Percentiles rank a stretch among this genome's conserved stretches.
Evolutionary conservation across 1,140 invertebrate genomes (phyloP).

Genomic region (Gerris buenoi): DNA sequence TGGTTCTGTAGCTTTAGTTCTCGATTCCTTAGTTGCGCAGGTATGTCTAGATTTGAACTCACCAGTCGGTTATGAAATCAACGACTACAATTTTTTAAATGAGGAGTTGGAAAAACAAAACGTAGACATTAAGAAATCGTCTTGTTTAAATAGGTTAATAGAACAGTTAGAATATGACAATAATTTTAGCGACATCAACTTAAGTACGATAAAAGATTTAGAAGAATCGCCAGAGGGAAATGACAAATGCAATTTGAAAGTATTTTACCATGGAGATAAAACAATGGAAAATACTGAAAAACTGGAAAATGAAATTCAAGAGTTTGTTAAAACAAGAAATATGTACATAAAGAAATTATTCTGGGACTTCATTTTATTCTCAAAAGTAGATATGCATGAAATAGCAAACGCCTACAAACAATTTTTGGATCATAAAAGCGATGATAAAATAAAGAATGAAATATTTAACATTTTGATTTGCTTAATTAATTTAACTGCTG

Average conservation of each 20-base stretch:
- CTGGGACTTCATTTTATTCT: background rate
- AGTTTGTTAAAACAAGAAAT: background rate
- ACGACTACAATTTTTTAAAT: background rate
- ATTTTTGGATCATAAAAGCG: background rate
- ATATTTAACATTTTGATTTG: background rate
- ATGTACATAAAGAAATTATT: slow-evolving; percentile 1
- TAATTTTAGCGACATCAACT: background rate
- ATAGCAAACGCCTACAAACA: background rate
- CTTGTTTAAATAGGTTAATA: background rate
- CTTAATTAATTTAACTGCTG: background rate
- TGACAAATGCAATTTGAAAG: background rate
- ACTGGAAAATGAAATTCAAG: background rate
- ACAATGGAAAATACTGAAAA: background rate
- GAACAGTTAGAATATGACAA: background rate
- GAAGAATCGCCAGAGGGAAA: too few relatives aligned
- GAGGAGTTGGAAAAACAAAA: background rate
- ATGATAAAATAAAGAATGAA: background rate
- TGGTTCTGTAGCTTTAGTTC: background rate
- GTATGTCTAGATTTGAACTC: background rate
- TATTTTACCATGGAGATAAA: background rate
- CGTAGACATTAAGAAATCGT: too few relatives aligned
- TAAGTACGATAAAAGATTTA: too few relatives aligned
- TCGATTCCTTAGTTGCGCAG: background rate
- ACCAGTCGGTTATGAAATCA: background rate
- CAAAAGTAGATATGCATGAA: background rate